Evolutionary conservation across 2,113 vertebrate species (phyloP).

Genomic region (Spheniscus mendiculus): DNA sequence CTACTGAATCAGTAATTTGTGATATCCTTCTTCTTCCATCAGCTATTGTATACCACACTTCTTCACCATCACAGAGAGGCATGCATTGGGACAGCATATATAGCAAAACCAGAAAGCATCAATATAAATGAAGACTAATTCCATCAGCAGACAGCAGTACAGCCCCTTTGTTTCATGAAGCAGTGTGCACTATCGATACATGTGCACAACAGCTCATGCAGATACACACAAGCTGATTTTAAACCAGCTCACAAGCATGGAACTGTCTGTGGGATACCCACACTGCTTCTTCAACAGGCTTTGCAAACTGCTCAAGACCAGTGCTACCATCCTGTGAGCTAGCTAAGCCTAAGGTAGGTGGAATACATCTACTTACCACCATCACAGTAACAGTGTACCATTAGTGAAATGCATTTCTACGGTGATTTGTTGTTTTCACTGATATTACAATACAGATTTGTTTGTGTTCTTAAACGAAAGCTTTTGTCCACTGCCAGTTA

Average conservation of each 20-base stretch:
- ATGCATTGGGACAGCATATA: not conserved
- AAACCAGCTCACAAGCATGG: not conserved
- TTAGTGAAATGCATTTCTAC: not conserved
- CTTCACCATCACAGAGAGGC: not conserved
- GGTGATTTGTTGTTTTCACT: not conserved
- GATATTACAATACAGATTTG: not conserved
- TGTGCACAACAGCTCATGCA: not conserved
- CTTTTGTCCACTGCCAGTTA: not conserved
- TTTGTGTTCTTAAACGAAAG: not conserved
- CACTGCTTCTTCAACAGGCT: not conserved
- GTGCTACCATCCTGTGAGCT: not conserved
- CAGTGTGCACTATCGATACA: accelerated
- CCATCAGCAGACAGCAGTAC: not conserved
- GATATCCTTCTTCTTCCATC: not conserved
- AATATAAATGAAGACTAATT: not conserved
- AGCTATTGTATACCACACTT: not conserved
- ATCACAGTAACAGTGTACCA: not conserved
- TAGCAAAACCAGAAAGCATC: not conserved
- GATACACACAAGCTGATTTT: not conserved
- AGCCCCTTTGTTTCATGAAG: not conserved
- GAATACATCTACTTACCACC: not conserved
- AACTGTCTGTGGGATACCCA: not conserved
- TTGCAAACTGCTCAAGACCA: not conserved
- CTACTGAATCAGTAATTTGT: not conserved
- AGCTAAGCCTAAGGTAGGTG: not conserved